phyloP scores from a whole-genome alignment of 1,140 invertebrate species.

The Galleria mellonella region DNA sequence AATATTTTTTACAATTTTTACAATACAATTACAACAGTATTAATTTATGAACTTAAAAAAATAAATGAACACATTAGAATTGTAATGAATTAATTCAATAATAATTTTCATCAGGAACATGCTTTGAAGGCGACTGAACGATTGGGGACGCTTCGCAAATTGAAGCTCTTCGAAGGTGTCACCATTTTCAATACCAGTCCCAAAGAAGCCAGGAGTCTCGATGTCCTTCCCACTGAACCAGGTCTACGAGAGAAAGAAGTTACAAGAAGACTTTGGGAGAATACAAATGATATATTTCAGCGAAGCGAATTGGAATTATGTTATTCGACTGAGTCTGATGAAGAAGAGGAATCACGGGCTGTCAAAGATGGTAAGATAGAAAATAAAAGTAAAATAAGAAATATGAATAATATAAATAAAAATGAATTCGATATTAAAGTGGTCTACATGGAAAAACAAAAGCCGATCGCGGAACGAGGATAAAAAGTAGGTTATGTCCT shows the following conservation, averaged over 20 bases:
- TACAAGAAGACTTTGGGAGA: slow-evolving; percentile 47
- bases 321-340: slow-evolving; percentile 23
- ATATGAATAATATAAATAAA: too few relatives aligned
- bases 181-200: slow-evolving; percentile 51
- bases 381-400: too few relatives aligned
- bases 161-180: slow-evolving; percentile 48
- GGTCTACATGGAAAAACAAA: too few relatives aligned
- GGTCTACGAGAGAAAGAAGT: slow-evolving; percentile 40
- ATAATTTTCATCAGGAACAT: slow-evolving; percentile 44
- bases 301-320: slow-evolving; percentile 53
- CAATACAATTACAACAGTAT: too few relatives aligned
- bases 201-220: slow-evolving; percentile 42
- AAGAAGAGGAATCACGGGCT: slow-evolving; percentile 41
- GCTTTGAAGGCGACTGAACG: slow-evolving; percentile 44
- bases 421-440: too few relatives aligned
- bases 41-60: too few relatives aligned
- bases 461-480: too few relatives aligned
- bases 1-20: too few relatives aligned
- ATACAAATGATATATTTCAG: slow-evolving; percentile 34
- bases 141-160: slow-evolving; percentile 38
- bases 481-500: too few relatives aligned
- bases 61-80: too few relatives aligned
- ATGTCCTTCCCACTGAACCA: slow-evolving; percentile 40
- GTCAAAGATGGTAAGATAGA: slow-evolving; percentile 38
- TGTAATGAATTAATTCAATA: too few relatives aligned